Evolutionary conservation across 2,113 vertebrate species (phyloP), one percentile per base, ranked within the genome.

Genomic region (Otis tarda): DNA sequence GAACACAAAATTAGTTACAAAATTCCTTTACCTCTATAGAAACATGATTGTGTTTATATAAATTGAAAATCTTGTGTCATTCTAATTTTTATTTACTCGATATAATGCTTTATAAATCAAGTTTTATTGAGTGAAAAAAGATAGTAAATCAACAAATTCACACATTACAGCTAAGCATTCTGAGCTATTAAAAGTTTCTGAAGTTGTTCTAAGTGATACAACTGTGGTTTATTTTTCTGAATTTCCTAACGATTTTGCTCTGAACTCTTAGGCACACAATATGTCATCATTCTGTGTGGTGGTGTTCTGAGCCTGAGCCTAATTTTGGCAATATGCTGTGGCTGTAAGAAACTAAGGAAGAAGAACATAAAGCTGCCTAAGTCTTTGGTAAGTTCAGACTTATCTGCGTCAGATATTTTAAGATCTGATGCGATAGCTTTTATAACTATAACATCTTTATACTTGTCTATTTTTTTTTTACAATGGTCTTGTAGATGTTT

Each of bases 321-420:
- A 35, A 14, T 68, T 25, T 53, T 63, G 1, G 15, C 8, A 9
- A 0, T 80, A 3, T 69, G 13, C 43, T 89, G 4, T 56, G 35
- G 82, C 56, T 93, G 12, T 68, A 90, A 9, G 64, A 71, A 71
- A 11, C 21, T 97, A 33, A 96, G 68, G 71, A 95, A 97, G 73
- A 87, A 25, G 4, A 90, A 88, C 35, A 95, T 95, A 89, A 94
- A 9, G 33, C 95, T 98, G 57, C 98, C 98, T 6, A 98, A 98
- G 47, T 97, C 97, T 77, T 96, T 98, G 97, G 98, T 98, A 97
- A 98, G 90, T 88, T 91, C 50, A 85, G 12, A 57, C 31, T 61
- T 77, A 33, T 37, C 30, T 65, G 12, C 4, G 2, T 39, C 35
- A 83, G 15, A 56, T 61, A 78, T 69, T 69, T 74, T 60, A 64